These are phyloP conservation scores for Ferdinandea cuprea DNA, from an alignment of 2,888 invertebrate genomes.

Conservation along the genomic window DNA sequence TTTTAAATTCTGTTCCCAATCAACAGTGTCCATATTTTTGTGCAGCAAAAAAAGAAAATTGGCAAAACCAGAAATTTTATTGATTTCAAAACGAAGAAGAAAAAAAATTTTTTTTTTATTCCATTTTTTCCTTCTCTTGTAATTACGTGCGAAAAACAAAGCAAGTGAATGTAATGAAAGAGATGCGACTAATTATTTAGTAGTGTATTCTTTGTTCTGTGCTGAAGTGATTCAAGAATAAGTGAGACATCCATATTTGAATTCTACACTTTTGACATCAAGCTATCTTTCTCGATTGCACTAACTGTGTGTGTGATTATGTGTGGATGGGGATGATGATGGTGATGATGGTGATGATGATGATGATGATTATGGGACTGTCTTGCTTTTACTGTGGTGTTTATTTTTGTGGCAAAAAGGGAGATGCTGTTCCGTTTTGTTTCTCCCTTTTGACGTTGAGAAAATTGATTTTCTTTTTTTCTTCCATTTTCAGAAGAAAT, in stretches of 20 bases:
- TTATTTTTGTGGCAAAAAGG: slow-evolving; percentile 46
- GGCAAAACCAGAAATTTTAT: slow-evolving; percentile 61
- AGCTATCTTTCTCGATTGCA: not conserved
- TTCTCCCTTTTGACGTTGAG: slow-evolving; percentile 40
- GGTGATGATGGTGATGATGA: too few relatives aligned
- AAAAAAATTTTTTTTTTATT: slow-evolving; percentile 57
- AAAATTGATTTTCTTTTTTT: slow-evolving; percentile 50
- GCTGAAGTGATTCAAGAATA: slow-evolving; percentile 32
- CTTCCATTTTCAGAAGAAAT: slow-evolving; percentile 40
- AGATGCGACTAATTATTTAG: slow-evolving; percentile 30
- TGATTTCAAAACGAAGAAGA: slow-evolving; percentile 61
- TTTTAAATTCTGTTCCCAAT: slow-evolving; percentile 17
- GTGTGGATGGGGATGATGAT: not conserved
- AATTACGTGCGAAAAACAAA: slow-evolving; percentile 54
- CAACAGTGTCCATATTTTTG: slow-evolving; percentile 21
- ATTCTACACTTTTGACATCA: not conserved
- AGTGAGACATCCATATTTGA: slow-evolving; percentile 8
- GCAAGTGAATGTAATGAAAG: slow-evolving; percentile 64
- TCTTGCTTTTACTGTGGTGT: slow-evolving; percentile 49
- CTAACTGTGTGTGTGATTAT: too few relatives aligned
- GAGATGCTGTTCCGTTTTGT: slow-evolving; percentile 47
- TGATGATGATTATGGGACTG: not conserved
- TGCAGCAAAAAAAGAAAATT: slow-evolving; percentile 43
- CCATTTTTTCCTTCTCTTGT: slow-evolving; percentile 47
- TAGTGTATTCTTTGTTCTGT: slow-evolving; percentile 59